Base-by-base conservation (phyloP, 2,888 invertebrate species). In the Andrena praecox region DNA sequence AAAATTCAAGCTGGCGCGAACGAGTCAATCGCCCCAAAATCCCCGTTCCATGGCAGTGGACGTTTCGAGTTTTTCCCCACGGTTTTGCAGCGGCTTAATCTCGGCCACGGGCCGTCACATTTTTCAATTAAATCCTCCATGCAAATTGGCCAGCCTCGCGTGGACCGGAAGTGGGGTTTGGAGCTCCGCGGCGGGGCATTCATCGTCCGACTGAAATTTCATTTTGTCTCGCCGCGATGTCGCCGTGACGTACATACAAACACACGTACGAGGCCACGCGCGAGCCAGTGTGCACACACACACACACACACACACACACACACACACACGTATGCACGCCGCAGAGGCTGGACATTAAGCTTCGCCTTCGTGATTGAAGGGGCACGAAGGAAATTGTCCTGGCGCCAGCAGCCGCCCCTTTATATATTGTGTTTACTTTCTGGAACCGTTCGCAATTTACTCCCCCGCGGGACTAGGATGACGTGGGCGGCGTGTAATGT, bases 71-170 rank as follows among this genome's bases (percentile, higher is more conserved):
- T 74, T 86, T 86, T 76, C 71, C 71, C 60, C 76, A 69, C 70
- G 56, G 69, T 68, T 81, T 82, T 82, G 74, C 62, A 74, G 76
- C 56, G 73, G 77, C 80, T 84, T 87, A 91, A 89, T 87, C 84
- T 69, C 67, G 80, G 66, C 80, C 70, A 24, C 42, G 56, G 71
- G 81, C 77, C 79, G 80, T 76, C 84, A 84, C 90, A 89, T 91
- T 90, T 90, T 90, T 90, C 88, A 89, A 89, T 90, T 89, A 91
- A 88, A 90, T 91, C 87, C 84, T 77, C 86, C 87, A 91, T 90
- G 89, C 89, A 90, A 90, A 91, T 90, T 90, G 89, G 89, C 86
- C 56, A 12, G 24, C 78, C 66, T 71, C 79, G 71, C 63, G 68
- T 35, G 76, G 77, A 31, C 66, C 42, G 68, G 71, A 64, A 69